Evolutionary conservation across 53 echinoderm and acorn worm genomes (phyloP).

Genomic region (Echinometra lucunter): DNA sequence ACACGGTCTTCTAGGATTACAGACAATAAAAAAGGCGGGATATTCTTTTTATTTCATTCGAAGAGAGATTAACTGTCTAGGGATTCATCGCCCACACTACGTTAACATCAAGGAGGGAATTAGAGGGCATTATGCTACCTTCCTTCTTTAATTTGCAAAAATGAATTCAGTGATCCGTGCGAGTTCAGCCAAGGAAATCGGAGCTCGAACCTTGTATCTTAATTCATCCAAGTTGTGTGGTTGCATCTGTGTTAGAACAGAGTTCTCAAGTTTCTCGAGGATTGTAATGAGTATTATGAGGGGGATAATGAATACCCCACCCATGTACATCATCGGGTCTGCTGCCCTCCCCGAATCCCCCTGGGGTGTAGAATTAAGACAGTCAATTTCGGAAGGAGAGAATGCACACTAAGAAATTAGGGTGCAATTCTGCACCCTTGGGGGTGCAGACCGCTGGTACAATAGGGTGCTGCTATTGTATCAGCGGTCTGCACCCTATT

Average conservation of each 20-base stretch:
- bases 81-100: not conserved
- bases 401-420: no score
- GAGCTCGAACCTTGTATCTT: constrained; percentile 19
- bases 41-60: constrained; percentile 18
- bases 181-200: not conserved
- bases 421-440: no score
- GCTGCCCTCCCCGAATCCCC: constrained; percentile 56
- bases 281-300: constrained; percentile 17
- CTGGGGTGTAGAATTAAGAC: constrained; percentile 7
- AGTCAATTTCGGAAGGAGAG: not conserved
- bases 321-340: constrained; percentile 53
- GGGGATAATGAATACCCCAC: constrained; percentile 42
- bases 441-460: no score
- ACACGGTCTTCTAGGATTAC: constrained; percentile 1
- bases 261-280: constrained; percentile 31
- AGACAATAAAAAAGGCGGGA: constrained; percentile 15
- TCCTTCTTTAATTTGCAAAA: not conserved
- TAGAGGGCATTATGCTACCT: not conserved
- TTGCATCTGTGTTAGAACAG: not conserved
- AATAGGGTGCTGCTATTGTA: no score
- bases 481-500: no score
- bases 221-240: constrained; percentile 38
- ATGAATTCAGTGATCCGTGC: not conserved
- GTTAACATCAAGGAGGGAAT: not conserved
- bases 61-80: not conserved